These are phyloP conservation scores for Macrosteles quadrilineatus DNA, from an alignment of 1,140 invertebrate species.

Conservation along the genomic window DNA sequence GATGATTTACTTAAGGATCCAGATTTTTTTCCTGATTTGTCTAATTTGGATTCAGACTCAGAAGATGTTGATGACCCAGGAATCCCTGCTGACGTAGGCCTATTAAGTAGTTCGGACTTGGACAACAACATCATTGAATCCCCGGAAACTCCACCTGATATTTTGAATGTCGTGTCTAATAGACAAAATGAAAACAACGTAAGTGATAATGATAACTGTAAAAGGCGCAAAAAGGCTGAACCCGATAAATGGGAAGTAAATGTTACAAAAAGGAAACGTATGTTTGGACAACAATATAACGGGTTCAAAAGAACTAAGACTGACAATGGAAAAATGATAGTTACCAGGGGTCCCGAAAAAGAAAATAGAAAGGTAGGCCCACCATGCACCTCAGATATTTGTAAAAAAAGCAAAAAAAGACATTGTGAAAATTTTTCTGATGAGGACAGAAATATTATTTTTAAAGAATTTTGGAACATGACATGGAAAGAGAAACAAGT, in stretches of 20 bases:
- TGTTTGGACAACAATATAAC: neutral
- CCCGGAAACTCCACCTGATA: neutral
- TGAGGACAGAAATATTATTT: neutral
- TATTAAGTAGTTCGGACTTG: neutral
- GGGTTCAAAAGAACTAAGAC: slow-evolving; percentile 1
- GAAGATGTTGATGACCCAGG: neutral
- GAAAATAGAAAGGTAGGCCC: slow-evolving; percentile 18
- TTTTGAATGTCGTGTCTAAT: neutral
- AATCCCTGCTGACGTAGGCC: neutral
- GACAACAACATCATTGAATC: neutral
- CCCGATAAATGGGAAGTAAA: neutral
- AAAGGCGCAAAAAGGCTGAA: neutral
- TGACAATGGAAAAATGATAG: neutral
- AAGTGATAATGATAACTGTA: neutral
- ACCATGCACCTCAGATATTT: neutral
- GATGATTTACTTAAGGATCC: neutral
- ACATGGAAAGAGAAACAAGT: slow-evolving; percentile 9
- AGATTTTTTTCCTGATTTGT: neutral
- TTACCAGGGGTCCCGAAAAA: neutral
- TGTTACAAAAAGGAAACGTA: neutral
- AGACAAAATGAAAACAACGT: neutral
- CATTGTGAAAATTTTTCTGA: neutral
- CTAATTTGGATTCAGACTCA: neutral
- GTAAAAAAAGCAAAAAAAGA: slow-evolving; percentile 12
- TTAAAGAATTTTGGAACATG: slow-evolving; percentile 6